Evolutionary conservation across 2,797 vertebrate species (phyloP).

Genomic region (Lepilemur ruficaudatus): DNA sequence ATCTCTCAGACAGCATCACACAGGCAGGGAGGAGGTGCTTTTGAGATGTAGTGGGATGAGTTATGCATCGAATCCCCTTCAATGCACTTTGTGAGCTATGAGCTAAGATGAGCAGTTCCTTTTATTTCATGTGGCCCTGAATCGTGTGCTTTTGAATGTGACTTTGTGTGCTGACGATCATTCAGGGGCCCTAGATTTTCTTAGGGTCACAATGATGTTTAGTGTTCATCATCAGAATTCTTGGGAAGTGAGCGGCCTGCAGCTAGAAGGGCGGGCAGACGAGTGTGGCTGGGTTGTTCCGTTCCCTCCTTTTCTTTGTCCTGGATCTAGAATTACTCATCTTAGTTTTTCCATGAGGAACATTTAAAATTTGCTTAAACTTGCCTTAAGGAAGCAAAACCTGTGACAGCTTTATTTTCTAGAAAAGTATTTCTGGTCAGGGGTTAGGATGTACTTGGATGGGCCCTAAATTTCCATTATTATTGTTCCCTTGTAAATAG

Average conservation of each 20-base stretch:
- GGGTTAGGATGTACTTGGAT: neutral
- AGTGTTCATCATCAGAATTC: neutral
- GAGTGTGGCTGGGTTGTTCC: neutral
- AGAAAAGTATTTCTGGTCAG: slow-evolving; percentile 11
- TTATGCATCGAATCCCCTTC: neutral
- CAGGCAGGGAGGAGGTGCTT: neutral
- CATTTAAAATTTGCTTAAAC: neutral
- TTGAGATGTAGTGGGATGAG: neutral
- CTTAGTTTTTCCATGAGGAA: neutral
- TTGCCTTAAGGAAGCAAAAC: slow-evolving; percentile 2
- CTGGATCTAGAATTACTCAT: neutral
- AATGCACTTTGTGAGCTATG: neutral
- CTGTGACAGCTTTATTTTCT: neutral
- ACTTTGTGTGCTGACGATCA: neutral
- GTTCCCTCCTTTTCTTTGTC: neutral
- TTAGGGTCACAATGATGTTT: neutral
- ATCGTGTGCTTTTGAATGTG: neutral
- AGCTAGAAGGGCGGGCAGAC: neutral
- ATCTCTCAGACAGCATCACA: neutral
- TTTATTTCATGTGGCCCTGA: neutral
- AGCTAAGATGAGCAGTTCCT: neutral
- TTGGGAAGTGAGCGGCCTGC: neutral
- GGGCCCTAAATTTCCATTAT: slow-evolving; percentile 3
- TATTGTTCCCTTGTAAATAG: slow-evolving; percentile 41
- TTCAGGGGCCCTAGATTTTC: neutral